A percentile compares a stretch with the other conserved stretches of the same genome.
phyloP scores from a whole-genome alignment of 2,888 invertebrate species.

The Calephelis perditalis region DNA sequence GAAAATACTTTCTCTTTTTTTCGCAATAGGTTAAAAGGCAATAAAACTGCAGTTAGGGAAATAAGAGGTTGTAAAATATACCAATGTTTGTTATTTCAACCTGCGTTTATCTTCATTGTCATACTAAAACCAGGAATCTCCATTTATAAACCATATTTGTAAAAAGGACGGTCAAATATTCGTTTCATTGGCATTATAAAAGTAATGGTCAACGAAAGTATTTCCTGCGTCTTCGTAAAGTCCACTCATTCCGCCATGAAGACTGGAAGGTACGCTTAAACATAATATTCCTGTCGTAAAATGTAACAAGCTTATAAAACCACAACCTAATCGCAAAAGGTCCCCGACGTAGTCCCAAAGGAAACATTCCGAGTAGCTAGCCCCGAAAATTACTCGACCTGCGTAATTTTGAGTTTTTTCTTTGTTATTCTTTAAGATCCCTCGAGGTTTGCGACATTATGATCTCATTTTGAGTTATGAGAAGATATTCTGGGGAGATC shows the following conservation, averaged over 20 bases:
- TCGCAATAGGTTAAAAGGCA: no score
- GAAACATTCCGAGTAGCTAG: slow-evolving; percentile 62
- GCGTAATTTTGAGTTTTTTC: slow-evolving; percentile 73
- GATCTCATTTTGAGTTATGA: slow-evolving; percentile 76
- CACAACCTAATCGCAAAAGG: slow-evolving; percentile 68
- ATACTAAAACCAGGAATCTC: not conserved
- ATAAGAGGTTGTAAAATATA: no score
- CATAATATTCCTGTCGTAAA: slow-evolving; percentile 58
- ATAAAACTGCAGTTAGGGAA: no score
- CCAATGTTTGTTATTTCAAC: no score
- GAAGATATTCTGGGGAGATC: slow-evolving; percentile 69
- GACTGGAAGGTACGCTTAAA: slow-evolving; percentile 39
- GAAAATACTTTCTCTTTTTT: no score
- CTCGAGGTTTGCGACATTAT: slow-evolving; percentile 71
- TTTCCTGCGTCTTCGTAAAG: slow-evolving; percentile 8
- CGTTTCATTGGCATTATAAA: not conserved
- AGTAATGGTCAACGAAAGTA: slow-evolving; percentile 8
- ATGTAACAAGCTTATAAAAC: slow-evolving; percentile 75
- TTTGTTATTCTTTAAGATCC: slow-evolving; percentile 72
- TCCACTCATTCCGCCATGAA: slow-evolving; percentile 38
- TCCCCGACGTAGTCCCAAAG: slow-evolving; percentile 57
- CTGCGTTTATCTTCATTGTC: no score
- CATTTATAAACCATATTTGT: not conserved
- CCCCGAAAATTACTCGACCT: slow-evolving; percentile 73
- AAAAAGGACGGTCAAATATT: not conserved